Evolutionary conservation across 2,797 vertebrate species (phyloP).

Genomic region (Neosalanx taihuensis): DNA sequence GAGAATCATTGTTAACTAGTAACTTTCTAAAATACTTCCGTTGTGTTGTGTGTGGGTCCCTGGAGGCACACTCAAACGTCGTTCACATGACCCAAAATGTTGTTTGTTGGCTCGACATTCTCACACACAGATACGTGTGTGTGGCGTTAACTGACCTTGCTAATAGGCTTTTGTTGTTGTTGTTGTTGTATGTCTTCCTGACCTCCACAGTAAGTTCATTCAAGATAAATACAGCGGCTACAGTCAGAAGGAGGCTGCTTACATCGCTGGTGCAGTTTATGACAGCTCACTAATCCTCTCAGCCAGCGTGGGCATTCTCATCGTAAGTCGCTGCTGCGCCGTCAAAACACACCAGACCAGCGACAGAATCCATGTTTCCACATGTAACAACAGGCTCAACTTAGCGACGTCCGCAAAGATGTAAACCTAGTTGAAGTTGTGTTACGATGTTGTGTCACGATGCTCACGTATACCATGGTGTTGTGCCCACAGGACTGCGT

Average conservation of each 20-base stretch:
- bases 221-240: conserved; percentile 83
- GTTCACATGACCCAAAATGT: background rate
- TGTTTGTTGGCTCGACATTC: background rate
- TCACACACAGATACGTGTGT: background rate
- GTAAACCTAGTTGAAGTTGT: no score
- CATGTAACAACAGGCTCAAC: no score
- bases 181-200: conserved; percentile 6
- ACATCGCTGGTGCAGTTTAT: conserved; percentile 77
- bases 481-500: conserved; percentile 66
- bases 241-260: conserved; percentile 76
- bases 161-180: background rate
- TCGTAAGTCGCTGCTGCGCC: conserved; percentile 61
- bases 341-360: background rate
- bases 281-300: conserved; percentile 80
- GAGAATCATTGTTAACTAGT: background rate
- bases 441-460: no score
- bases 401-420: no score
- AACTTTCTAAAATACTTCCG: no score
- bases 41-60: no score
- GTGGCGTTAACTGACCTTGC: background rate
- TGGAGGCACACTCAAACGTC: background rate
- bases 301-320: conserved; percentile 75
- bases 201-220: conserved; percentile 79
- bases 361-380: background rate
- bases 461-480: background rate